Evolutionary conservation across 2,888 invertebrate genomes (phyloP).

Genomic region (Notodonta dromedarius): DNA sequence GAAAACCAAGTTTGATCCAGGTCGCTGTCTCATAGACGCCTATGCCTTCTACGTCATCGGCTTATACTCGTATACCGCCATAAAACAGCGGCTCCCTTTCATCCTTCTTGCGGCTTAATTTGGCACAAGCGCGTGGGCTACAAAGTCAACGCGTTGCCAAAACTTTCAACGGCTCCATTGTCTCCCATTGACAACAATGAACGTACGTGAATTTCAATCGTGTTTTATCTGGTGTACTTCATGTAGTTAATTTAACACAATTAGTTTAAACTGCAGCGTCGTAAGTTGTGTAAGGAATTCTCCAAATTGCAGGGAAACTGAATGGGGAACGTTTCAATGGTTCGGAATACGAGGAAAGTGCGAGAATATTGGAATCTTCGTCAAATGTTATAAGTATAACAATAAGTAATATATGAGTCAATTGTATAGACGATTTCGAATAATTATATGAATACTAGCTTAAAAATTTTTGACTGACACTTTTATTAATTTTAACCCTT

Average conservation of each 20-base stretch:
- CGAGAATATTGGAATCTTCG: no score
- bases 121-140: constrained; percentile 30
- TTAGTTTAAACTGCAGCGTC: not conserved
- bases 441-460: no score
- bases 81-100: constrained; percentile 29
- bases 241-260: not conserved
- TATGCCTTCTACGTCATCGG: constrained; percentile 4
- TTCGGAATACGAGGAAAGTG: no score
- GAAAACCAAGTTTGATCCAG: not conserved
- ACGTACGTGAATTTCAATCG: constrained; percentile 35
- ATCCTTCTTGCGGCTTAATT: constrained; percentile 22
- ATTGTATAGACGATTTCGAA: no score
- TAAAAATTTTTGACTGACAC: no score
- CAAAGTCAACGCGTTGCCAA: constrained; percentile 29
- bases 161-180: constrained; percentile 36
- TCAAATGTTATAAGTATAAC: no score
- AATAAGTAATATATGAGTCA: no score
- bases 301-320: no score
- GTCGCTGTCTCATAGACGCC: constrained; percentile 4
- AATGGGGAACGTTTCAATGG: no score
- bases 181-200: constrained; percentile 35
- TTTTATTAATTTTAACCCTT: no score
- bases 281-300: no score
- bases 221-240: constrained; percentile 18
- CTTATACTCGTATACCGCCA: not conserved